Evolutionary conservation across 2,888 invertebrate species (phyloP).

Genomic region (Zygogramma bicolorata): DNA sequence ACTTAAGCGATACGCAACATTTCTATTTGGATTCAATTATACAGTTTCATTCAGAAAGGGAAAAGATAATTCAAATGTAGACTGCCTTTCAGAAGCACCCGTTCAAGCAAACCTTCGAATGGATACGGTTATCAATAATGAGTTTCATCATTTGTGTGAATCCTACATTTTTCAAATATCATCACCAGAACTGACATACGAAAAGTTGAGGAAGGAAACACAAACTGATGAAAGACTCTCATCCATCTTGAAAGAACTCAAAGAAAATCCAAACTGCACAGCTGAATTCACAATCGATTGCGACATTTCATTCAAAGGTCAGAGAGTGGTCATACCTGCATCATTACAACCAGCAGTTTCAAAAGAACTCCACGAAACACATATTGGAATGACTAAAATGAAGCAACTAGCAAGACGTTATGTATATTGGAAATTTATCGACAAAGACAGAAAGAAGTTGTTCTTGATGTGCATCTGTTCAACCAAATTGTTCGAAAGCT

Average conservation of each 20-base stretch:
- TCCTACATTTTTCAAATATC: neutral
- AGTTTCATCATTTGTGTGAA: neutral
- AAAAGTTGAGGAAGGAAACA: neutral
- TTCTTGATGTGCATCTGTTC: too few relatives aligned
- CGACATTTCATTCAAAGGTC: neutral
- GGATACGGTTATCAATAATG: neutral
- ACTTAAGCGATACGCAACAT: neutral
- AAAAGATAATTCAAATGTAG: neutral
- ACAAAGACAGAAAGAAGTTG: too few relatives aligned
- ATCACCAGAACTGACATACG: neutral
- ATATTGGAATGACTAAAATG: neutral
- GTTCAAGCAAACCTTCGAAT: neutral
- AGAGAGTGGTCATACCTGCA: neutral
- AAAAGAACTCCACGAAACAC: neutral
- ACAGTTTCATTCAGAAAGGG: neutral
- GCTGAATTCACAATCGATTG: neutral
- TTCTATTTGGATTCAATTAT: neutral
- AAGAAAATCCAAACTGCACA: neutral
- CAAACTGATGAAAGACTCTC: neutral
- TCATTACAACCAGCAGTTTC: neutral
- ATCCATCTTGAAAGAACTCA: neutral
- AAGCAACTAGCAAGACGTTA: neutral
- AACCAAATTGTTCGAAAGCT: too few relatives aligned
- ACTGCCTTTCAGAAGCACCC: too few relatives aligned
- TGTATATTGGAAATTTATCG: too few relatives aligned